Conservation (phyloP, 2,888 invertebrate species). For the Nemotelus pantherinus region DNA sequence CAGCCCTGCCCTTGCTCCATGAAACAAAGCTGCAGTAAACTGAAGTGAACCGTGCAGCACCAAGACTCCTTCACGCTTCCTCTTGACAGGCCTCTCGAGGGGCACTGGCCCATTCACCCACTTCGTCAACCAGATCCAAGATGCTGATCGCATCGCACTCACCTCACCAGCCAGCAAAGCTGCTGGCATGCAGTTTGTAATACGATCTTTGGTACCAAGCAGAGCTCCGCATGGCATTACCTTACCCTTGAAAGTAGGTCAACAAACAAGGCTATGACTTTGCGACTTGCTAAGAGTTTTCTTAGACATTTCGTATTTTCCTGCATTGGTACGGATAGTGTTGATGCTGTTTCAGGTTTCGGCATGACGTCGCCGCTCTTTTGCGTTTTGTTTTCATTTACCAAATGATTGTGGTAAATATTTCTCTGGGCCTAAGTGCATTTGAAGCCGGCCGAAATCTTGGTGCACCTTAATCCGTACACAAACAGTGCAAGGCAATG, state of each 20-base stretch:
- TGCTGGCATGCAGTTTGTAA: conserved; percentile 20
- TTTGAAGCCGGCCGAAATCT: not conserved
- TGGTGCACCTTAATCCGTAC: too few relatives aligned
- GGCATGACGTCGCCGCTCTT: not conserved
- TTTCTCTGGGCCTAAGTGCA: conserved; percentile 33
- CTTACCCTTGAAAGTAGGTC: conserved; percentile 42
- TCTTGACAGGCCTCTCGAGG: conserved; percentile 29
- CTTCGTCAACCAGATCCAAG: conserved; percentile 1
- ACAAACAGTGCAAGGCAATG: too few relatives aligned
- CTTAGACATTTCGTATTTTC: conserved; percentile 18
- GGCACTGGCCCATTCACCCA: conserved; percentile 9
- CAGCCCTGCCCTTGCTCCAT: conserved; percentile 44
- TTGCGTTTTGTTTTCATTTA: conserved; percentile 37
- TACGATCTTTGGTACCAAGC: conserved; percentile 35
- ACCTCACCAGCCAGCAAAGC: not conserved
- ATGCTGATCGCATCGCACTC: conserved; percentile 12
- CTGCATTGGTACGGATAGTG: not conserved
- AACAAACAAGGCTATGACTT: conserved; percentile 43
- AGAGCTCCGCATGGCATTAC: conserved; percentile 4
- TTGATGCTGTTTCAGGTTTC: not conserved
- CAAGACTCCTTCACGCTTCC: not conserved
- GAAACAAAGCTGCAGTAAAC: conserved; percentile 23
- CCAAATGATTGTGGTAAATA: conserved; percentile 39
- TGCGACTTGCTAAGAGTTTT: conserved; percentile 43
- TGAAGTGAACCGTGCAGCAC: conserved; percentile 21